Evolutionary conservation across 2,888 invertebrate species (phyloP).

Genomic region (Pandemis cinnamomeana): DNA sequence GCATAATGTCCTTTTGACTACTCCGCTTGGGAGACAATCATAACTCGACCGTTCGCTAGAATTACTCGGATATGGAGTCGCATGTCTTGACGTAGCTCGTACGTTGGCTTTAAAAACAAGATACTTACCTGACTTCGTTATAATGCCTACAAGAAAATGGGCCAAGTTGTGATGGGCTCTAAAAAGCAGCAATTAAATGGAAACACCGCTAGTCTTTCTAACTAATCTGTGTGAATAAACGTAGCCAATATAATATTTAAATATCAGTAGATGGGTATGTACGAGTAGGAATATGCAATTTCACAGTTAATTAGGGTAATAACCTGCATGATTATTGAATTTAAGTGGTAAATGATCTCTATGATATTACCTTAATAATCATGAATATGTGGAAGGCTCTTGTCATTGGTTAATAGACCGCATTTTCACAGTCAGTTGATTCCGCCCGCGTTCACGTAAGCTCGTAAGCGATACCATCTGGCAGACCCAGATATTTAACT

Average conservation of each 20-base stretch:
- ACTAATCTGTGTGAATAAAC: no score
- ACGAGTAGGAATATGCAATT: not conserved
- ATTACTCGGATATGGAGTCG: no score
- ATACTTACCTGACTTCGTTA: no score
- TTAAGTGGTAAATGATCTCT: not conserved
- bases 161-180: no score
- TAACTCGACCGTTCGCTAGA: no score
- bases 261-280: not conserved
- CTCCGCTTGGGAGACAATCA: no score
- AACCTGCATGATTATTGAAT: not conserved
- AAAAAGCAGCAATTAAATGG: no score
- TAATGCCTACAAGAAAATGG: no score
- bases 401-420: slow-evolving; percentile 31
- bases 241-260: not conserved
- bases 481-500: slow-evolving; percentile 10
- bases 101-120: no score
- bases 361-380: not conserved
- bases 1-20: no score
- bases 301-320: not conserved
- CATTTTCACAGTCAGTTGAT: slow-evolving; percentile 20
- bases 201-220: no score
- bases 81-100: no score
- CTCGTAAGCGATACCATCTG: slow-evolving; percentile 32
- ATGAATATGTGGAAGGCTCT: slow-evolving; percentile 7
- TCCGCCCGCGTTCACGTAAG: slow-evolving; percentile 13